These are phyloP conservation scores for Drosophila nasuta DNA, from an alignment of 1,140 invertebrate genomes.

Conservation along the genomic window DNA sequence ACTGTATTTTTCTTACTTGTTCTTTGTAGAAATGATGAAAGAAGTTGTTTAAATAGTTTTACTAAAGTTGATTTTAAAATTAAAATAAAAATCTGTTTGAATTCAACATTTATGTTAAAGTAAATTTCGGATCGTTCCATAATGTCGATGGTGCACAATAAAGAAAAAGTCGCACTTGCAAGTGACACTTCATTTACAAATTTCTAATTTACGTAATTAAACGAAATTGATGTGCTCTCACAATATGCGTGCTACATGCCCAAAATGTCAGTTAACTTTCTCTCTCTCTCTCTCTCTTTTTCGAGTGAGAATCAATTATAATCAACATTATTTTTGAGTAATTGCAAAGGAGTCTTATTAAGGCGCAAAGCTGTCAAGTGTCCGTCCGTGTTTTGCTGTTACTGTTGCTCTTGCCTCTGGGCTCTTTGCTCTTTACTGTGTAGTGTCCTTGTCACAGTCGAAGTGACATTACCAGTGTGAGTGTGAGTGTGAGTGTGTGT, in stretches of 20 bases:
- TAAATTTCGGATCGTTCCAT: no score
- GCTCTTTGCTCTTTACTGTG: not conserved
- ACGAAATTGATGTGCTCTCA: not conserved
- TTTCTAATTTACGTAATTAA: not conserved
- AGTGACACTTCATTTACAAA: not conserved
- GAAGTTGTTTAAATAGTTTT: no score
- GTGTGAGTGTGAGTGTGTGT: not conserved
- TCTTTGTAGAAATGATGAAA: no score
- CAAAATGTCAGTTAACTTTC: not conserved
- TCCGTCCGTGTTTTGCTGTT: not conserved
- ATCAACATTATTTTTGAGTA: constrained; percentile 27
- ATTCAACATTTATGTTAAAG: no score
- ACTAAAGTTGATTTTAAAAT: no score
- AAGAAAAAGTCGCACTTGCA: no score
- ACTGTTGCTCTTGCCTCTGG: not conserved
- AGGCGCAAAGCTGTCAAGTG: constrained; percentile 13
- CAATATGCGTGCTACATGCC: not conserved
- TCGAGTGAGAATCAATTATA: constrained; percentile 37
- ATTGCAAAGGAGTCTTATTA: constrained; percentile 2
- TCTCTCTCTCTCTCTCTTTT: not conserved
- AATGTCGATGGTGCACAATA: no score
- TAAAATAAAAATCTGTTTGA: no score
- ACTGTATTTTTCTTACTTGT: no score
- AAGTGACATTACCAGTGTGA: not conserved
- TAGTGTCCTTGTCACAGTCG: not conserved